Evolutionary conservation across 2,113 vertebrate species (phyloP).

Genomic region (Ivindomyrus marchei): DNA sequence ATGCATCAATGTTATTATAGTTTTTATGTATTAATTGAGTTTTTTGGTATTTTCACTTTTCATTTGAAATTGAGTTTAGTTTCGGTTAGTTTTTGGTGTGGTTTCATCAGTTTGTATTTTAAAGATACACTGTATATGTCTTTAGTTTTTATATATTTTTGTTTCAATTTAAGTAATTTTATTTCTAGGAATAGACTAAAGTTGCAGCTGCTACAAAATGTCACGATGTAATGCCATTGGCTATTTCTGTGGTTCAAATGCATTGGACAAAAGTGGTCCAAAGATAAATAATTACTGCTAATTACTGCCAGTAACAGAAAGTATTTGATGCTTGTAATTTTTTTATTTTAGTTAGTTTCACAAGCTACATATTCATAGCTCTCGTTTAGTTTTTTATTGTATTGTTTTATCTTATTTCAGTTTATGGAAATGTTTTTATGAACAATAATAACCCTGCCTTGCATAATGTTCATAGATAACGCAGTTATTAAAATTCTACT

Average conservation of each 20-base stretch:
- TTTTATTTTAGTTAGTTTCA: background rate
- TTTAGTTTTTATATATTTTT: background rate
- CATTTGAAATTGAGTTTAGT: background rate
- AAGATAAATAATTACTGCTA: too few relatives aligned
- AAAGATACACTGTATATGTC: background rate
- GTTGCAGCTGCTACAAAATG: too few relatives aligned
- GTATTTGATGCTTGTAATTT: background rate
- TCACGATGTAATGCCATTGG: too few relatives aligned
- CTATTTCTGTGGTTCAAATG: too few relatives aligned
- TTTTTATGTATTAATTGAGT: background rate
- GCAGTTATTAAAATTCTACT: too few relatives aligned
- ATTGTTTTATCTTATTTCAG: background rate
- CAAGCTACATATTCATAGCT: background rate
- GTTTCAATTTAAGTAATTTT: background rate
- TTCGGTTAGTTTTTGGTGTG: background rate
- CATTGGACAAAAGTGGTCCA: too few relatives aligned
- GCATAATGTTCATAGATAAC: too few relatives aligned
- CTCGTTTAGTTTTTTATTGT: background rate
- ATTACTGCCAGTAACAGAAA: background rate
- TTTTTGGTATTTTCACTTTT: background rate
- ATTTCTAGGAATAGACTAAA: background rate
- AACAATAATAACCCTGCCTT: background rate
- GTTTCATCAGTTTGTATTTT: background rate
- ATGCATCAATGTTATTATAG: background rate
- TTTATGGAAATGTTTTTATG: background rate